These are phyloP conservation scores for Maconellicoccus hirsutus DNA, from an alignment of 1,140 invertebrate species.

Conservation along the genomic window DNA sequence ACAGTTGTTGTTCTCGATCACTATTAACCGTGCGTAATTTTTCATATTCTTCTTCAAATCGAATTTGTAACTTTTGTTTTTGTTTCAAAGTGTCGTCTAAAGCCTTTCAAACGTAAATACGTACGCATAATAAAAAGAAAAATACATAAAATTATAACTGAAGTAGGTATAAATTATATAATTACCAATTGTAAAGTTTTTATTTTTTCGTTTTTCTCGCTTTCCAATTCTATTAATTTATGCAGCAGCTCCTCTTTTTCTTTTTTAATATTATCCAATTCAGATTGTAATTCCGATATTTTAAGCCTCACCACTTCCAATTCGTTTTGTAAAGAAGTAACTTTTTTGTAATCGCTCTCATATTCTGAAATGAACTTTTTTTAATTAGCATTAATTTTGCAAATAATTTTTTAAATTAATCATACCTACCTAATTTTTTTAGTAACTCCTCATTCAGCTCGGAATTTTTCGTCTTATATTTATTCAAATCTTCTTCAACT, in stretches of 20 bases:
- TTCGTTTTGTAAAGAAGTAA: conserved; percentile 38
- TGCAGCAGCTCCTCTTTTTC: conserved; percentile 38
- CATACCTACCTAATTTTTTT: conserved; percentile 40
- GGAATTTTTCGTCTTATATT: conserved; percentile 38
- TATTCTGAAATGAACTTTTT: conserved; percentile 9
- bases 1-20: conserved; percentile 46
- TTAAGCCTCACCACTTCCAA: conserved; percentile 39
- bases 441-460: conserved; percentile 40
- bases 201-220: conserved; percentile 31
- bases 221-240: conserved; percentile 34
- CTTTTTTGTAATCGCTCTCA: conserved; percentile 29
- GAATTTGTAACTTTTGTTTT: conserved; percentile 43
- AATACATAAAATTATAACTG: too few relatives aligned
- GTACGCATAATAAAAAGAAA: neutral
- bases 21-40: conserved; percentile 43
- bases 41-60: conserved; percentile 50
- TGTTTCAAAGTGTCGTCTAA: conserved; percentile 46
- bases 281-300: conserved; percentile 39
- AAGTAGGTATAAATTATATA: neutral
- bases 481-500: conserved; percentile 42
- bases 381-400: too few relatives aligned
- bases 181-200: conserved; percentile 8
- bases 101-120: conserved; percentile 32
- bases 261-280: conserved; percentile 37
- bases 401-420: too few relatives aligned